These are phyloP conservation scores for Notarius quadriscutis DNA, from an alignment of 2,113 vertebrate genomes.

Conservation along the genomic window DNA sequence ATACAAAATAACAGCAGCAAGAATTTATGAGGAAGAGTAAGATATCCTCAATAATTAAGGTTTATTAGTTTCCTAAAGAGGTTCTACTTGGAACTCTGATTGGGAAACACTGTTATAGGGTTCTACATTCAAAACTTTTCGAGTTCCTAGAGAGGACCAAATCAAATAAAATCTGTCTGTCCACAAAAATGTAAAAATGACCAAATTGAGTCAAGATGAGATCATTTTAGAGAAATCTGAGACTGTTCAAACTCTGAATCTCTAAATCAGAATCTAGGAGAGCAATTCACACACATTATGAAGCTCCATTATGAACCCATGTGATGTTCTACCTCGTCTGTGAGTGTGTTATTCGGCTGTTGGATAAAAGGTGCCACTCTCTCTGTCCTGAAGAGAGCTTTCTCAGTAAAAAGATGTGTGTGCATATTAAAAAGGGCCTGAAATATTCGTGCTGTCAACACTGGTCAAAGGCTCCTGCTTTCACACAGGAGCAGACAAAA, in stretches of 20 bases:
- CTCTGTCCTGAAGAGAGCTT: constrained; percentile 54
- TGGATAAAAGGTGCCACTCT: constrained; percentile 29
- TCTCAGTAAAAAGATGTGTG: constrained; percentile 69
- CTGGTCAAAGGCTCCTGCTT: constrained; percentile 79
- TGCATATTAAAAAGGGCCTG: constrained; percentile 78
- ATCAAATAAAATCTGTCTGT: not conserved
- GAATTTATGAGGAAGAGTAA: not conserved
- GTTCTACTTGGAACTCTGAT: not conserved
- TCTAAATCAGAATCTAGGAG: not conserved
- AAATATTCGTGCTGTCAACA: constrained; percentile 82
- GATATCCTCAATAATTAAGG: not conserved
- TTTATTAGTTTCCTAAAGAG: not conserved
- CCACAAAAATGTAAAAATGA: not conserved
- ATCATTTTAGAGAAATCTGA: not conserved
- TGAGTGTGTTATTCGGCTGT: constrained; percentile 13
- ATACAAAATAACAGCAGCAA: not conserved
- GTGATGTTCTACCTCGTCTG: constrained; percentile 6
- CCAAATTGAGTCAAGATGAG: not conserved
- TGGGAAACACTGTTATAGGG: not conserved
- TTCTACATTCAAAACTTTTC: not conserved
- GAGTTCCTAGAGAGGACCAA: not conserved
- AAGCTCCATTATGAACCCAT: not conserved
- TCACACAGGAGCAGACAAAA: constrained; percentile 83
- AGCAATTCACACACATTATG: not conserved
- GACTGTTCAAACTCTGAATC: not conserved